Conservation (phyloP, 2,113 vertebrate genomes). For the Colossoma macropomum region DNA sequence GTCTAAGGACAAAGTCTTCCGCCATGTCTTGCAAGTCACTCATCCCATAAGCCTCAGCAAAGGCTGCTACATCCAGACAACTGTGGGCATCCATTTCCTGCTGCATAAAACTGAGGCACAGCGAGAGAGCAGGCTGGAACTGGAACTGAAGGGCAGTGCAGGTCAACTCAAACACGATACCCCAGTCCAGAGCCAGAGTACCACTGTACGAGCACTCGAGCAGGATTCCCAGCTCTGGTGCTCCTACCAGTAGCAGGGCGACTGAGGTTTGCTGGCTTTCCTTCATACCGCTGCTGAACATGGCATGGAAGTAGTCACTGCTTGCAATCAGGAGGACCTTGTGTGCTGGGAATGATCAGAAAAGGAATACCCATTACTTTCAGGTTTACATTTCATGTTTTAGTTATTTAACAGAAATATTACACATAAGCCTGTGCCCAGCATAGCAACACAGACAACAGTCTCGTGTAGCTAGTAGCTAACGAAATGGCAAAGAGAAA, state of each 20-base stretch:
- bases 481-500: too few relatives aligned
- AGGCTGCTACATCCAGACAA: constrained; percentile 80
- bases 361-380: too few relatives aligned
- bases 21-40: constrained; percentile 72
- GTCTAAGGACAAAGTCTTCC: constrained; percentile 80
- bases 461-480: too few relatives aligned
- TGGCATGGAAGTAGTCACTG: constrained; percentile 88
- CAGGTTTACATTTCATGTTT: too few relatives aligned
- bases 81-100: constrained; percentile 76
- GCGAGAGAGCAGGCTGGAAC: constrained; percentile 80
- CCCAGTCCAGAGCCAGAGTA: constrained; percentile 78
- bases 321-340: constrained; percentile 84
- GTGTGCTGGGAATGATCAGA: constrained; percentile 75
- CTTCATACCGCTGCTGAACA: constrained; percentile 89
- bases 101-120: constrained; percentile 83
- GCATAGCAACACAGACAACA: too few relatives aligned
- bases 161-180: constrained; percentile 79
- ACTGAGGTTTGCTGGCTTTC: constrained; percentile 78
- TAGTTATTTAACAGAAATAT: too few relatives aligned
- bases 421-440: too few relatives aligned
- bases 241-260: constrained; percentile 71
- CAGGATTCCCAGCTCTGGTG: constrained; percentile 79
- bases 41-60: constrained; percentile 81
- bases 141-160: constrained; percentile 86
- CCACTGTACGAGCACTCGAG: constrained; percentile 85